Evolutionary conservation across 1,140 invertebrate species (phyloP).

Genomic region (Listronotus bonariensis): DNA sequence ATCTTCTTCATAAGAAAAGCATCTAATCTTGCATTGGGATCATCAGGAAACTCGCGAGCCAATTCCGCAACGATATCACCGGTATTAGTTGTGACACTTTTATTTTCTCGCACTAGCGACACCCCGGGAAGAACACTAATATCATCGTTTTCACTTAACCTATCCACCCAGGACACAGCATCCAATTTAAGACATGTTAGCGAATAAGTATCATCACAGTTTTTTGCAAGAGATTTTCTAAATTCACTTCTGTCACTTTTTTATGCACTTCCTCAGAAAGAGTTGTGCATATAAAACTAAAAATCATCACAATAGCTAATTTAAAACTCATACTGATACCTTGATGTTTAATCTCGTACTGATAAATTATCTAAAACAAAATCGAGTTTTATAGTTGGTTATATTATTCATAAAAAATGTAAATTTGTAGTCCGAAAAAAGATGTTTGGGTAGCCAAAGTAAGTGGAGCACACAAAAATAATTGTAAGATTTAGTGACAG

Average conservation of each 20-base stretch:
- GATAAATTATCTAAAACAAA: slow-evolving; percentile 33
- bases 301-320: slow-evolving; percentile 7
- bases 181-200: slow-evolving; percentile 79
- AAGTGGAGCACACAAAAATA: slow-evolving; percentile 48
- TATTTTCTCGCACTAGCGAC: slow-evolving; percentile 69
- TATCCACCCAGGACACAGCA: slow-evolving; percentile 74
- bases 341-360: slow-evolving; percentile 23
- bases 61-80: slow-evolving; percentile 72
- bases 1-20: slow-evolving; percentile 73
- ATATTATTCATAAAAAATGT: slow-evolving; percentile 17
- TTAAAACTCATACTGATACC: slow-evolving; percentile 16
- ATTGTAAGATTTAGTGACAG: slow-evolving; percentile 46
- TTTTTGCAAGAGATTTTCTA: slow-evolving; percentile 57
- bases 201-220: slow-evolving; percentile 72
- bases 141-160: slow-evolving; percentile 66
- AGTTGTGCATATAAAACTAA: slow-evolving; percentile 3
- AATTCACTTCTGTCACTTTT: slow-evolving; percentile 41
- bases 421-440: slow-evolving; percentile 39
- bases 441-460: slow-evolving; percentile 40
- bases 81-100: slow-evolving; percentile 60
- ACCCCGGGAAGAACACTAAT: slow-evolving; percentile 71
- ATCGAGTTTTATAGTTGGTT: slow-evolving; percentile 40
- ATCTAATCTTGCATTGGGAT: slow-evolving; percentile 74
- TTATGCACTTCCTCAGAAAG: slow-evolving; percentile 16
- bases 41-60: slow-evolving; percentile 73